Evolutionary conservation across 2,888 invertebrate species (phyloP).

Genomic region (Lasioglossum zephyrum): DNA sequence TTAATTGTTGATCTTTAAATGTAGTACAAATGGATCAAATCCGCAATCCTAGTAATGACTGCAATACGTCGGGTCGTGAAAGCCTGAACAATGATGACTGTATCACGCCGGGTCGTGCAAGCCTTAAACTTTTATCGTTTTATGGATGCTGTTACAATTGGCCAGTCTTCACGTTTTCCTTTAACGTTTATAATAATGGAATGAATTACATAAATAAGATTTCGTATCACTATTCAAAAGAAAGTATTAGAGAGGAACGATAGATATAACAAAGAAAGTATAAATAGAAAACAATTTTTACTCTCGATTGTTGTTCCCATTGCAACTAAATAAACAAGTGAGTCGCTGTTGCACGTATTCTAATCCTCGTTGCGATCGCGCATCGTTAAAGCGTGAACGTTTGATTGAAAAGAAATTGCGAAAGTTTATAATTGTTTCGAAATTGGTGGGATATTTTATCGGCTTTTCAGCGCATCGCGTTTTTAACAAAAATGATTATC

Average conservation of each 20-base stretch:
- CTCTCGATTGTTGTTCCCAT: background rate
- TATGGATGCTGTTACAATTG: background rate
- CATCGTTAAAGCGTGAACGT: background rate
- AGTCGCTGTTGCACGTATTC: constrained; percentile 10
- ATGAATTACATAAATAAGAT: background rate
- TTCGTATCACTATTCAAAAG: background rate
- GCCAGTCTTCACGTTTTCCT: background rate
- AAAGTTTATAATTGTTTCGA: constrained; percentile 14
- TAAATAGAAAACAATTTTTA: background rate
- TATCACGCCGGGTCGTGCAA: background rate
- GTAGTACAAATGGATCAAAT: background rate
- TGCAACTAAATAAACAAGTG: background rate
- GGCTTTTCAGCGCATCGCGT: background rate
- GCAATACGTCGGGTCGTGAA: background rate
- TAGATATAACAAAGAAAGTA: background rate
- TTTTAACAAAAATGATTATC: background rate
- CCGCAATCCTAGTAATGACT: background rate
- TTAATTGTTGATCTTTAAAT: background rate
- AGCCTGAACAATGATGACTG: constrained; percentile 2
- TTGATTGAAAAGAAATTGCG: background rate
- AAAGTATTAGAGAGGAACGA: background rate
- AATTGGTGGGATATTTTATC: constrained; percentile 12
- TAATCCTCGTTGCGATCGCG: constrained; percentile 2
- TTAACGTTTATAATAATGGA: background rate
- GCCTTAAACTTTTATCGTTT: background rate